These are phyloP conservation scores for Camelus dromedarius DNA, from an alignment of 2,113 vertebrate genomes.

Conservation along the genomic window DNA sequence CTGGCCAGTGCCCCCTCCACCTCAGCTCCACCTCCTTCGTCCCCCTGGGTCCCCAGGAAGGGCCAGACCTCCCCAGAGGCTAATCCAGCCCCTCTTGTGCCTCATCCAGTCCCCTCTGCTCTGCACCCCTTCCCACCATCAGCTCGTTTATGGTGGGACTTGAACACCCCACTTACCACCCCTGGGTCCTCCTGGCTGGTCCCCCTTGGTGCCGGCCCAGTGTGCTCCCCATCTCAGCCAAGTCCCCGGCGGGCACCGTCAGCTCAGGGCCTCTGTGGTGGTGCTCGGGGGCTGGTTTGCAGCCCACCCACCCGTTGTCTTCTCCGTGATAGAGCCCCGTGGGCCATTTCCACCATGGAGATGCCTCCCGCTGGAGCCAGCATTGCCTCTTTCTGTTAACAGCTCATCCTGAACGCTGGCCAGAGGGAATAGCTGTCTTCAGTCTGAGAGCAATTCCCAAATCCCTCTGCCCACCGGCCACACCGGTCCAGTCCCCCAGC, in stretches of 20 bases:
- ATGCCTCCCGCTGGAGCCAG: background rate
- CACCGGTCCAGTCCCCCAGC: background rate
- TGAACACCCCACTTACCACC: background rate
- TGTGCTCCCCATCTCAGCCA: background rate
- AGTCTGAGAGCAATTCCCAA: slow-evolving; percentile 27
- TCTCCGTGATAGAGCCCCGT: background rate
- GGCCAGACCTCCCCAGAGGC: background rate
- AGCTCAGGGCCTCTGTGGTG: rapidly evolving
- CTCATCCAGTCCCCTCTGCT: background rate
- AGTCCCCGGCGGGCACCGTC: background rate
- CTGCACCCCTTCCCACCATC: background rate
- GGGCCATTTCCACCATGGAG: background rate
- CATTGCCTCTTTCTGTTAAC: slow-evolving; percentile 30
- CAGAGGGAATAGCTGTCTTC: slow-evolving; percentile 4
- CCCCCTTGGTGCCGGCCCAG: background rate
- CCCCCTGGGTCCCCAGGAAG: background rate
- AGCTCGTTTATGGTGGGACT: background rate
- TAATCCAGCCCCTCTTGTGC: no score
- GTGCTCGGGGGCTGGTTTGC: background rate
- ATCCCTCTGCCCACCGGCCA: slow-evolving; percentile 37
- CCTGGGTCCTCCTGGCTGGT: background rate
- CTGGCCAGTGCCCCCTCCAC: background rate
- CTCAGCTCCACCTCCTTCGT: rapidly evolving
- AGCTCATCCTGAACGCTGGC: background rate
- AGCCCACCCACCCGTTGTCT: background rate